Conservation (phyloP, 1,140 invertebrate species). For the Drosophila funebris region DNA sequence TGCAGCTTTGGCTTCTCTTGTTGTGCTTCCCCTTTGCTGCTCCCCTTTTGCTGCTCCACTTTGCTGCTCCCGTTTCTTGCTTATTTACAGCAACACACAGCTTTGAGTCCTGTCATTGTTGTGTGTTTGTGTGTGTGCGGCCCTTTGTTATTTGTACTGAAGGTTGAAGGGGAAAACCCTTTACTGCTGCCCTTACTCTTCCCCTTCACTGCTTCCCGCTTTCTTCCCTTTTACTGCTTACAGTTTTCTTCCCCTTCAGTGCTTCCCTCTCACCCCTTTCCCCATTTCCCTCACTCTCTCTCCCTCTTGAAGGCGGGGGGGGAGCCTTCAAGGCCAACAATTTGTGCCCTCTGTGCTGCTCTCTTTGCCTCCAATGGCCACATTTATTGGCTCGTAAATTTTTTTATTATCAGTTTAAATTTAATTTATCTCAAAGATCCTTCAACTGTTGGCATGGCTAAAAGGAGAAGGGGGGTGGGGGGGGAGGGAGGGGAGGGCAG, state of each 20-base stretch:
- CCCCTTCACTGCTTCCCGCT: too few species aligned
- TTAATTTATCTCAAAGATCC: conserved; percentile 69
- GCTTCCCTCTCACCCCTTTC: too few species aligned
- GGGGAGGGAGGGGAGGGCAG: neutral
- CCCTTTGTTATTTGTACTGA: conserved; percentile 68
- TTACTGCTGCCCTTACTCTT: neutral
- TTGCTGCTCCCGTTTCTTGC: conserved; percentile 21
- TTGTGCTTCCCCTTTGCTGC: conserved; percentile 5
- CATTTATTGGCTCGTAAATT: conserved; percentile 79
- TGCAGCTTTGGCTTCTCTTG: conserved; percentile 10
- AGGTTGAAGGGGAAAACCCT: conserved; percentile 15
- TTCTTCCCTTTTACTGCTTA: too few species aligned
- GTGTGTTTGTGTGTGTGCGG: conserved; percentile 1
- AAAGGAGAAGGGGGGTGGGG: neutral
- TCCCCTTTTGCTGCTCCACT: conserved; percentile 27
- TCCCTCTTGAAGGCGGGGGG: too few species aligned
- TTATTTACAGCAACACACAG: conserved; percentile 2
- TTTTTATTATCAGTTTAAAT: conserved; percentile 80
- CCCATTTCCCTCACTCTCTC: neutral
- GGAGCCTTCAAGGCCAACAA: neutral
- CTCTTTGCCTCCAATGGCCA: conserved; percentile 27
- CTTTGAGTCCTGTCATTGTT: conserved; percentile 32
- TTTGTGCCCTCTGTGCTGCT: too few species aligned
- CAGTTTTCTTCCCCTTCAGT: too few species aligned
- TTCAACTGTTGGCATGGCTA: neutral